Percentiles rank a stretch among this genome's conserved stretches.
Conservation (phyloP, 2,888 invertebrate genomes). For the Archips crataeganus region DNA sequence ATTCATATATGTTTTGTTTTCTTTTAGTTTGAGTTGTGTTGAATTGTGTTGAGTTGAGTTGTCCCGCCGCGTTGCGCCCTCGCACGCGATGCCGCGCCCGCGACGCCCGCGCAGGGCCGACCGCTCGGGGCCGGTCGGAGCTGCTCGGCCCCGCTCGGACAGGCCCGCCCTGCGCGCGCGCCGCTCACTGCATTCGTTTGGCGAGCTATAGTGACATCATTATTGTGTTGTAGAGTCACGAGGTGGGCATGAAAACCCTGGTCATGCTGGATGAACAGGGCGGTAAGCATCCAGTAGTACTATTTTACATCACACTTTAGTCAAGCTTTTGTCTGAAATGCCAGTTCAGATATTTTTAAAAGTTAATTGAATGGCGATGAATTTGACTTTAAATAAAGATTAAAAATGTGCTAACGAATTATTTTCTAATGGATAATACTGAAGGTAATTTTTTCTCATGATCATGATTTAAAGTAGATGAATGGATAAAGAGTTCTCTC, state of each 20-base stretch:
- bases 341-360: conserved; percentile 77
- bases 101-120: conserved; percentile 29
- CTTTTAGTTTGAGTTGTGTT: conserved; percentile 75
- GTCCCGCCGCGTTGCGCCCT: conserved; percentile 63
- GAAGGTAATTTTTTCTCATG: conserved; percentile 78
- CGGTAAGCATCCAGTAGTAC: conserved; percentile 94
- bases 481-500: conserved; percentile 65
- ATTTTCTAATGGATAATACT: conserved; percentile 74
- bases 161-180: conserved; percentile 50
- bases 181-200: conserved; percentile 77
- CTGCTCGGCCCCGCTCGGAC: conserved; percentile 33
- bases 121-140: conserved; percentile 34
- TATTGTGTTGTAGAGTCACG: conserved; percentile 97
- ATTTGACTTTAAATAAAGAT: conserved; percentile 66
- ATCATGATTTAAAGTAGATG: conserved; percentile 72
- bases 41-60: conserved; percentile 73
- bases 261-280: conserved; percentile 99
- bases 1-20: conserved; percentile 72
- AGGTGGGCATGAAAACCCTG: conserved; percentile 99
- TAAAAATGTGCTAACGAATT: conserved; percentile 78
- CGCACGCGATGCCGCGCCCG: conserved; percentile 42
- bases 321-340: conserved; percentile 83
- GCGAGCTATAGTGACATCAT: conserved; percentile 87
- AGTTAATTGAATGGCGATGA: conserved; percentile 76
- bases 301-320: conserved; percentile 82